Base-by-base conservation (phyloP, 2,113 vertebrate species). In the Clupea harengus region DNA sequence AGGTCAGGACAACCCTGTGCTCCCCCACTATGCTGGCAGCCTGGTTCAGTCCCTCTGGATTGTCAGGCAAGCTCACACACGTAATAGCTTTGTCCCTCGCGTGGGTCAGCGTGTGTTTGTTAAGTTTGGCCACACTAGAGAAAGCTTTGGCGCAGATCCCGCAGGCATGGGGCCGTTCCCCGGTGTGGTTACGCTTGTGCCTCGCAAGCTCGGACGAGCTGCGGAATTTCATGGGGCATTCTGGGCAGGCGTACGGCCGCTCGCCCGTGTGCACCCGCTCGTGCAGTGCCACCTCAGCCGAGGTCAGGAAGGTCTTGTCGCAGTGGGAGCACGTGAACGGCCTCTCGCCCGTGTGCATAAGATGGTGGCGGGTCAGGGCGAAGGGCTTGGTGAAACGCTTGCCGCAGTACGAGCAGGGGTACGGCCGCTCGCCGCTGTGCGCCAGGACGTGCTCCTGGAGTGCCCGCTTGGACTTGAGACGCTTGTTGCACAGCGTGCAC, bases 261-360 rank as follows among this genome's bases (percentile, higher is more conserved):
- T 95, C 95, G 0, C 95, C 95, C 0, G 95, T 95, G 92, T 95
- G 94, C 7, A 93, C 89, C 0, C 95, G 92, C 83, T 88, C 91
- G 85, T 95, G 94, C 84, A 94, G 91, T 57, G 91, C 92, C 15
- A 91, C 92, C 91, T 95, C 94, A 10, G 88, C 84, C 10, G 91
- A 89, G 0, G 94, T 95, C 49, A 95, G 93, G 86, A 95, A 95
- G 0, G 92, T 86, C 84, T 94, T 94, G 67, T 92, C 91, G 18
- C 94, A 95, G 89, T 95, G 92, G 25, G 82, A 82, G 18, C 94
- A 95, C 4, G 93, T 87, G 82, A 93, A 95, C 0, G 94, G 94
- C 78, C 94, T 82, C 89, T 95, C 94, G 0, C 96, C 96, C 7
- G 96, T 96, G 94, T 95, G 95, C 46, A 94, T 93, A 86, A 94